Evolutionary conservation across 2,113 vertebrate species (phyloP).

Genomic region (Odocoileus hemionus): DNA sequence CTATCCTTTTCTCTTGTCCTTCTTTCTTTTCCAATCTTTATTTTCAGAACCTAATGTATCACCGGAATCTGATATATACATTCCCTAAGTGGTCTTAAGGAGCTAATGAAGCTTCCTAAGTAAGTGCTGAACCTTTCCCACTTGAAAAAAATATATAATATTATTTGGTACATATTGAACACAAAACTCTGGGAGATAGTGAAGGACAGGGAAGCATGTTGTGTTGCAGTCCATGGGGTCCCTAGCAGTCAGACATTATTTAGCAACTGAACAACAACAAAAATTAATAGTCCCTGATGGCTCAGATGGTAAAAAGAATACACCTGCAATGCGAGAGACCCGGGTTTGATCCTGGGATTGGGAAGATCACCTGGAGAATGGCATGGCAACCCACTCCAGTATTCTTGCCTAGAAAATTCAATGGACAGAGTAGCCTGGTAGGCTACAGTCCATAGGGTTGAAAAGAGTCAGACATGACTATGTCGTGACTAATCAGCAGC

Average conservation of each 20-base stretch:
- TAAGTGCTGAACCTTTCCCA: neutral
- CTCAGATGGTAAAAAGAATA: neutral
- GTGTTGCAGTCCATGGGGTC: neutral
- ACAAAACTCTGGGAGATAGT: neutral
- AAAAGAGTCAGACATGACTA: neutral
- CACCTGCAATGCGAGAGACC: neutral
- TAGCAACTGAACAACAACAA: neutral
- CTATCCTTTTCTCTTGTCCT: neutral
- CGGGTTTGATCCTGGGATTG: neutral
- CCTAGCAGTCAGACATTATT: neutral
- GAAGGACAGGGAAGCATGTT: neutral
- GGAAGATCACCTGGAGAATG: neutral
- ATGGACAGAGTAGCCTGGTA: neutral
- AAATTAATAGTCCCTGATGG: neutral
- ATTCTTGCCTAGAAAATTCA: neutral
- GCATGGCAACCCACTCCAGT: neutral
- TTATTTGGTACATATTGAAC: neutral
- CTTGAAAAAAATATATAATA: neutral
- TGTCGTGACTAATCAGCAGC: neutral
- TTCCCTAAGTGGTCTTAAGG: neutral
- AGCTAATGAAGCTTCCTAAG: neutral
- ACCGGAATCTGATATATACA: neutral
- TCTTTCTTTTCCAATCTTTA: neutral
- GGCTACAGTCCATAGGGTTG: neutral
- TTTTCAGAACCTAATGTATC: neutral